Conservation (phyloP, 2,888 invertebrate species). For the Xestia xanthographa region DNA sequence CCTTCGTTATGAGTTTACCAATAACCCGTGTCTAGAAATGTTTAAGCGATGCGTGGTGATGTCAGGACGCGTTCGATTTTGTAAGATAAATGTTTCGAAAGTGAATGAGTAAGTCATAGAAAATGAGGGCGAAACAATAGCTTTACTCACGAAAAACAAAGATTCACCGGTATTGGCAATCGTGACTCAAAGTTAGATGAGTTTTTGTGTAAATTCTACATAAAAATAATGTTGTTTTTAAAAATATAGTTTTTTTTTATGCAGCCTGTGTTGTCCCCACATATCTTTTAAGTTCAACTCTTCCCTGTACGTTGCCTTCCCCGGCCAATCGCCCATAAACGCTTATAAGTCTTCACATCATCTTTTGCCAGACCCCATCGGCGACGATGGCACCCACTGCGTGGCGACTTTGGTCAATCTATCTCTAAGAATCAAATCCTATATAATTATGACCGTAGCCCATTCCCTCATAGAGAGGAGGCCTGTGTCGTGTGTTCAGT, state of each 20-base stretch:
- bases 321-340: not conserved
- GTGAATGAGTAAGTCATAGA: constrained; percentile 10
- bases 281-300: not conserved
- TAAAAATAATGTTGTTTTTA: not conserved
- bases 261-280: not conserved
- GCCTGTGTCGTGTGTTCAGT: too few species aligned
- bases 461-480: too few species aligned
- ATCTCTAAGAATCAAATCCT: not conserved
- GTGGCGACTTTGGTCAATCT: not conserved
- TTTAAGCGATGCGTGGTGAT: not conserved
- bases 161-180: not conserved
- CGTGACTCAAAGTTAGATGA: not conserved
- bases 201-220: not conserved
- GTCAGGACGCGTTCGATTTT: constrained; percentile 6
- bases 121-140: constrained; percentile 10
- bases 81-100: constrained; percentile 7
- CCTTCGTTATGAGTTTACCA: too few species aligned
- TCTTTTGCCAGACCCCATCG: not conserved
- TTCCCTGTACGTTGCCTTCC: not conserved
- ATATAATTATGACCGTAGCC: not conserved
- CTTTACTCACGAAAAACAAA: not conserved
- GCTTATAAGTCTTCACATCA: not conserved
- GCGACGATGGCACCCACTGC: not conserved
- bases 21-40: too few species aligned
- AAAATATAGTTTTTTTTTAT: not conserved